Conservation (phyloP, 2,113 vertebrate genomes). For the Syngnathoides biaculeatus region DNA sequence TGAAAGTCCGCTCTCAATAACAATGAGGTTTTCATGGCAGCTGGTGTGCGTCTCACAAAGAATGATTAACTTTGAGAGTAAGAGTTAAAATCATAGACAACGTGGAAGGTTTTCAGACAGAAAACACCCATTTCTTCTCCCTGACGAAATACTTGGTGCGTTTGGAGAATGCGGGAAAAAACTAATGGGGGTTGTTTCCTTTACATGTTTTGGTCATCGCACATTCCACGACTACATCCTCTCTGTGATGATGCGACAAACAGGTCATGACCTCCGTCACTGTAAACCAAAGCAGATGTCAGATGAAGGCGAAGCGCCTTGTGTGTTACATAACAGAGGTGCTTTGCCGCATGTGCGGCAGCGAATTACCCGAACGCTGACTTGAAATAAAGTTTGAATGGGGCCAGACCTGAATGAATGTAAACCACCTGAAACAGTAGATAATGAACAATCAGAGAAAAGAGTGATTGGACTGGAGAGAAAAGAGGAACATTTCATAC, state of each 20-base stretch:
- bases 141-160: neutral
- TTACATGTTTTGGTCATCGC: conserved; percentile 25
- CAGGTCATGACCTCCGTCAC: conserved; percentile 28
- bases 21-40: conserved; percentile 30
- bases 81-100: neutral
- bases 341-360: conserved; percentile 1
- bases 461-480: neutral
- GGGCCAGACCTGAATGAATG: conserved; percentile 8
- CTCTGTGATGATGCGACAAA: conserved; percentile 31
- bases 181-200: conserved; percentile 10
- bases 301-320: conserved; percentile 29
- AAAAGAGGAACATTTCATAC: conserved; percentile 42
- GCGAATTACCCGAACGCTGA: neutral
- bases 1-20: conserved; percentile 14
- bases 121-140: conserved; percentile 5
- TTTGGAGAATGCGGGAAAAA: neutral
- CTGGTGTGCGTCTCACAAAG: conserved; percentile 20
- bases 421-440: conserved; percentile 40
- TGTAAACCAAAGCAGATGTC: conserved; percentile 63
- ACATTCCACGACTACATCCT: conserved; percentile 27
- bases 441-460: conserved; percentile 12
- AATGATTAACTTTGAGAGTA: conserved; percentile 33
- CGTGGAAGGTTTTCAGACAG: neutral
- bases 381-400: neutral
- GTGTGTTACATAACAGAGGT: conserved; percentile 49